Percentiles rank a stretch among this genome's conserved stretches.
phyloP scores from a whole-genome alignment of 2,797 vertebrate genomes.

The Okamejei kenojei region DNA sequence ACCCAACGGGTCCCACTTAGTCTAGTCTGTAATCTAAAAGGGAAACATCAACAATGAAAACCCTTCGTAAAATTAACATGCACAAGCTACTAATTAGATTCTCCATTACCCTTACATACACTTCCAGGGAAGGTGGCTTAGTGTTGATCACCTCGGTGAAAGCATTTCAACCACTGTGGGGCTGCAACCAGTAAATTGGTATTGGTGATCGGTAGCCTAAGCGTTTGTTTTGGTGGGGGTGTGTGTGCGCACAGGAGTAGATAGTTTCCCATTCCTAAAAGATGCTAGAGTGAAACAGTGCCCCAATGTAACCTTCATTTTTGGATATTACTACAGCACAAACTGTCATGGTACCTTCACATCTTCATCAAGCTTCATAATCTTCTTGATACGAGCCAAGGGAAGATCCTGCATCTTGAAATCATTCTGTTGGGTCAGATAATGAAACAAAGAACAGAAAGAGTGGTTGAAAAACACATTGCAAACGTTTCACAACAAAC shows the following conservation, averaged over 20 bases:
- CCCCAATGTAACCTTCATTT: not conserved
- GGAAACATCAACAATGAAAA: not conserved
- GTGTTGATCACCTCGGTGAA: not conserved
- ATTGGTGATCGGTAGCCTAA: not conserved
- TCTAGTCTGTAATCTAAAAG: too few relatives aligned
- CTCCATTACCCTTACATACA: not conserved
- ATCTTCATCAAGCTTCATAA: slow-evolving; percentile 98
- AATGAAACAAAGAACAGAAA: slow-evolving; percentile 38
- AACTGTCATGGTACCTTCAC: slow-evolving; percentile 74
- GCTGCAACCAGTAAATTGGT: not conserved
- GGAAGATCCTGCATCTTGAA: slow-evolving; percentile 95
- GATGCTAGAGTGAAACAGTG: not conserved
- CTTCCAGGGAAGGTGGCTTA: too few relatives aligned
- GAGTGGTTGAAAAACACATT: not conserved
- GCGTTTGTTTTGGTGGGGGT: too few relatives aligned
- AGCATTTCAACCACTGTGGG: not conserved
- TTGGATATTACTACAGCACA: slow-evolving; percentile 24
- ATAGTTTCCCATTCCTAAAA: not conserved
- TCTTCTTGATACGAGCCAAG: slow-evolving; percentile 96
- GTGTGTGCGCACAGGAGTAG: not conserved
- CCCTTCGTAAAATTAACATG: not conserved
- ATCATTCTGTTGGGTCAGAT: slow-evolving; percentile 79
- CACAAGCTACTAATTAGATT: not conserved
- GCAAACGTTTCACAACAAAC: not conserved
- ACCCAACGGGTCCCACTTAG: too few relatives aligned